Base-by-base conservation (phyloP, 2,888 invertebrate genomes). In the Mayetiola destructor region DNA sequence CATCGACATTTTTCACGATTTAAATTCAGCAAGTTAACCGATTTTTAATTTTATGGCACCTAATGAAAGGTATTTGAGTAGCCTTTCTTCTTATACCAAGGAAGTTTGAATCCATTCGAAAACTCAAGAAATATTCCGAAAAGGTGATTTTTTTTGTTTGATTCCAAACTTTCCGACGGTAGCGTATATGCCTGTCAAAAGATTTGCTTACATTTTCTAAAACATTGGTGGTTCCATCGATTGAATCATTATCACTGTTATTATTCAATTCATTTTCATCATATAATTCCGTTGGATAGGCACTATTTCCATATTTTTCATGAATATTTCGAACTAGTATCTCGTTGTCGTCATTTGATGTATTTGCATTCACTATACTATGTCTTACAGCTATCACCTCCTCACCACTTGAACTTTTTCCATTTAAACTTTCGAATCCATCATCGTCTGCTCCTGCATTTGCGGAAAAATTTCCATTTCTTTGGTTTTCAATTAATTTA, bases 381-480 rank as follows among this genome's bases (percentile, higher is more conserved):
- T 27, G 23, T n/a, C 27, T 48, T 3, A 48, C n/a, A n/a, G 48
- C 48, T n/a, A 6, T 12, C 29, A 32, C 30, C 20, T 76, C 75
- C 42, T 77, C 78, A 42, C 77, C 78, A 64, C 84, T 84, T 0
- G 87, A 87, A 61, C 83, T 84, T 67, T 87, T 87, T 10, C 87
- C 87, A 64, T 86, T 88, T 9, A 89, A 76, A 68, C 88, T 88
- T 73, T 89, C 89, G 65, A 89, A 88, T 14, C 88, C 89, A 66
- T 89, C 88, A 66, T 89, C 89, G 66, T 87, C 76, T 59, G 77
- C 76, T 29, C 65, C 36, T 48, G 56, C 12, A 35, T 40, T 21
- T 12, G 48, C n/a, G 39, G 32, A 35, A 21, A 23, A 12, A 32
- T 21, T 20, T 20, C 10, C 27, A 27, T 27, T 39, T 3, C 20